phyloP scores from a whole-genome alignment of 2,797 vertebrate genomes.

The Gallinago solitaria region DNA sequence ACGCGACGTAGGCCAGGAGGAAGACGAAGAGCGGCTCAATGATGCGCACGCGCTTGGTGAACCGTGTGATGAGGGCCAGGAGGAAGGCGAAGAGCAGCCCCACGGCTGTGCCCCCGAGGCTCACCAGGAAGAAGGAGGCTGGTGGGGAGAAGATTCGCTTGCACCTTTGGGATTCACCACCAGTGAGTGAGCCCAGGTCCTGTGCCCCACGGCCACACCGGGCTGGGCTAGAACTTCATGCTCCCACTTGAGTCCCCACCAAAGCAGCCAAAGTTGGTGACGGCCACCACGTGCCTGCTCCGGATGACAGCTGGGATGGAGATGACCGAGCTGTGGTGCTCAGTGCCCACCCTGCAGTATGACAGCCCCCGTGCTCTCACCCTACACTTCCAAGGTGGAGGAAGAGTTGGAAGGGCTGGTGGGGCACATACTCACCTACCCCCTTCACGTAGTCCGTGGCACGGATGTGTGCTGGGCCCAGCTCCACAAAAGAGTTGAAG shows the following conservation, averaged over 20 bases:
- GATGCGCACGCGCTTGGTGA: constrained; percentile 95
- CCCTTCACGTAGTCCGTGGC: constrained; percentile 92
- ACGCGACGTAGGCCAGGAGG: constrained; percentile 92
- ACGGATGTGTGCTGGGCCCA: constrained; percentile 87
- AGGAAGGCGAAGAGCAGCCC: constrained; percentile 93
- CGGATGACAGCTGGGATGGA: not conserved
- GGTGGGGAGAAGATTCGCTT: not conserved
- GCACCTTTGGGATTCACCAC: not conserved
- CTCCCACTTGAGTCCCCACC: not conserved
- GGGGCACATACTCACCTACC: constrained; percentile 86
- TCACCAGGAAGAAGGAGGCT: constrained; percentile 95
- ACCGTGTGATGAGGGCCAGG: constrained; percentile 91
- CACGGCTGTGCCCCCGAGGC: constrained; percentile 90
- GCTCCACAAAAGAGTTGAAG: constrained; percentile 94
- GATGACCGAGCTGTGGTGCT: not conserved
- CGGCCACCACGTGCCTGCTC: rapidly evolving
- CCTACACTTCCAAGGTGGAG: not conserved
- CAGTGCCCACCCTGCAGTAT: not conserved
- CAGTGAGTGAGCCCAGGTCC: not conserved
- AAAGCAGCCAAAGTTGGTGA: not conserved
- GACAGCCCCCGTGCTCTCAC: not conserved
- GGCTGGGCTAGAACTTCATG: rapidly evolving
- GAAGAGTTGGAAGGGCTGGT: constrained; percentile 73
- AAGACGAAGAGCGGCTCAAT: constrained; percentile 95
- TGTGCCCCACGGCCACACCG: not conserved